Base-by-base conservation (phyloP, 2,113 vertebrate genomes). In the Hystrix brachyura region DNA sequence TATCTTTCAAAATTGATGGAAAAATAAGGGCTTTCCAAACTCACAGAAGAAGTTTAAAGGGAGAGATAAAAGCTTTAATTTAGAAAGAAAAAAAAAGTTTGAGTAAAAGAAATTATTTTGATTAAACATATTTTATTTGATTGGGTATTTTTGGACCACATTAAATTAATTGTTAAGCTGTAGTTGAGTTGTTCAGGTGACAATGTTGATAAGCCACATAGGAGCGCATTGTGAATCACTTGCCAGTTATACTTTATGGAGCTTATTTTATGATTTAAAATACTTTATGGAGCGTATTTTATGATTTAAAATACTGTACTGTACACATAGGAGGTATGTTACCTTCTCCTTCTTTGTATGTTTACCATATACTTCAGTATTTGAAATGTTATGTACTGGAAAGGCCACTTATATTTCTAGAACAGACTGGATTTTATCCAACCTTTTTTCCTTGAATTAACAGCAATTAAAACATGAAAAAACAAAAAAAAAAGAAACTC, bases 361-460 rank as follows among this genome's bases (percentile, higher is more conserved):
- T 99, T 99, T 99, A 99, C 99, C 99, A 99, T 99, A 99, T 99
- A 99, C 99, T 99, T 99, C 99, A 99, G 99, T 99, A 99, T 99
- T 99, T 99, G 99, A 99, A 99, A 99, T 99, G 98, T 98, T 98
- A 98, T 98, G 98, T 99, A 99, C 99, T 99, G 99, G 99, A 99
- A 99, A 99, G 99, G 99, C 99, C 99, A 99, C 99, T 99, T 99
- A 99, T 99, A 99, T 99, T 99, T 99, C 99, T 99, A 99, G 99
- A 99, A 99, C 97, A 99, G 98, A 99, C 99, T 99, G 99, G 98
- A 99, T 99, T 99, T 99, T 99, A 99, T 99, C 99, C 99, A 99
- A 99, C 98, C 97, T 99, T 98, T 99, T 98, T 99, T 99, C 98
- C 99, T 99, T 99, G 99, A 99, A 99, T 99, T 99, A 99, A 99